Evolutionary conservation across 2,113 vertebrate species (phyloP).

Genomic region (Cephalopterus ornatus): DNA sequence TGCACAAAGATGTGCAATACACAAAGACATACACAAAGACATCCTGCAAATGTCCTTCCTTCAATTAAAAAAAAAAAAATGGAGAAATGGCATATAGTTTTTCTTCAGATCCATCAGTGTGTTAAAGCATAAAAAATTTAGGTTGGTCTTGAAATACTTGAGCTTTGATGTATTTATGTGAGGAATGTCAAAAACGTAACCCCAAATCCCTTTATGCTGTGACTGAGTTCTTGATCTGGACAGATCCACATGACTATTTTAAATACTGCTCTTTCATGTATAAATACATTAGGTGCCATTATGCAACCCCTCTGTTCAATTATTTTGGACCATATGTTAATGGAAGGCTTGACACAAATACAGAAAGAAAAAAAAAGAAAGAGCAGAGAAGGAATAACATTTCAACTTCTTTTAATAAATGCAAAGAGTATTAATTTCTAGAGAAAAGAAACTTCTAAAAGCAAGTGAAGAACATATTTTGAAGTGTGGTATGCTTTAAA

Average conservation of each 20-base stretch:
- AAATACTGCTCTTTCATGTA: constrained; percentile 27
- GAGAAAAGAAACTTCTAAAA: not conserved
- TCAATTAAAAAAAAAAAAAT: not conserved
- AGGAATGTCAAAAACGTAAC: constrained; percentile 32
- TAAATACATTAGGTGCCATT: constrained; percentile 15
- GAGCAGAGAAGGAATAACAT: not conserved
- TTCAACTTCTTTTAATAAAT: not conserved
- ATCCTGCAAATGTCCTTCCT: not conserved
- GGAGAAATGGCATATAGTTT: not conserved
- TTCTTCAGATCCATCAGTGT: not conserved
- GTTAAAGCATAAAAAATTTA: not conserved
- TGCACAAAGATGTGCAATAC: not conserved
- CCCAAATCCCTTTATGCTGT: not conserved
- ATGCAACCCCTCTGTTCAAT: not conserved
- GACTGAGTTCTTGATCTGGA: not conserved
- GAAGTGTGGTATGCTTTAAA: not conserved
- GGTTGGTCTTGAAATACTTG: not conserved
- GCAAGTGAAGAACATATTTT: not conserved
- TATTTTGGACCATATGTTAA: not conserved
- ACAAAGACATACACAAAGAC: too few species aligned
- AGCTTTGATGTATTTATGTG: constrained; percentile 4
- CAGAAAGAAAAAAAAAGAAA: not conserved
- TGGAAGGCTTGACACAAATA: not conserved
- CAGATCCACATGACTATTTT: constrained; percentile 17
- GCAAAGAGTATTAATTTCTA: not conserved